Evolutionary conservation across 1,140 invertebrate species (phyloP).

Genomic region (Chionoecetes opilio): DNA sequence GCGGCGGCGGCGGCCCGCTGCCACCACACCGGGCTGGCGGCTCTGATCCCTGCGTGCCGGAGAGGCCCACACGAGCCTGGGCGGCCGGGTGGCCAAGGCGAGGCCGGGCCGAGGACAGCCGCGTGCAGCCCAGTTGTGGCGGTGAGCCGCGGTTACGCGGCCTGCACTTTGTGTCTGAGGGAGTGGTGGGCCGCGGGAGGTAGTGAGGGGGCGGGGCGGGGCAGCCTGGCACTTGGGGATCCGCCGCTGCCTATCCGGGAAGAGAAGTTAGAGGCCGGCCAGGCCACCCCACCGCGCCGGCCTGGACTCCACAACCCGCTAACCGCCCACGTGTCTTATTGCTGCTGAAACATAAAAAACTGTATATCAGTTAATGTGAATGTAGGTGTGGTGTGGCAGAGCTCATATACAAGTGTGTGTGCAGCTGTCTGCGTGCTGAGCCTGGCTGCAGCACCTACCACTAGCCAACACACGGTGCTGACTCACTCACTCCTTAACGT

Average conservation of each 20-base stretch:
- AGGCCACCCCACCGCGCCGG: slow-evolving; percentile 75
- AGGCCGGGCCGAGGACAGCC: slow-evolving; percentile 64
- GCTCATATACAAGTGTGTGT: slow-evolving; percentile 41
- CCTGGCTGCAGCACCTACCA: neutral
- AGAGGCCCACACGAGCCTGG: slow-evolving; percentile 67
- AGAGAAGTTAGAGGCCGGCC: slow-evolving; percentile 63
- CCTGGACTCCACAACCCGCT: slow-evolving; percentile 73
- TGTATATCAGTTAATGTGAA: slow-evolving; percentile 47
- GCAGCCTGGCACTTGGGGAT: slow-evolving; percentile 68
- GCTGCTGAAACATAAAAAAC: slow-evolving; percentile 73
- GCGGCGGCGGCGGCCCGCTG: slow-evolving; percentile 74
- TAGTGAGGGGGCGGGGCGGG: slow-evolving; percentile 76
- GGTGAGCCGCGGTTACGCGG: slow-evolving; percentile 73
- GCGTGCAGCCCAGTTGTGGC: slow-evolving; percentile 72
- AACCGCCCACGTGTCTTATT: slow-evolving; percentile 79
- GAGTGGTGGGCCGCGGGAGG: slow-evolving; percentile 77
- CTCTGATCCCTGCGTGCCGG: slow-evolving; percentile 70
- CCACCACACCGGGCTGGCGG: slow-evolving; percentile 74
- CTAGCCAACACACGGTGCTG: neutral
- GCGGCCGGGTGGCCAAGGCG: slow-evolving; percentile 48
- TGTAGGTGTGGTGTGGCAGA: neutral
- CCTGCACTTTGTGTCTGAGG: slow-evolving; percentile 75
- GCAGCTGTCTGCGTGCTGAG: slow-evolving; percentile 47
- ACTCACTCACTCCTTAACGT: neutral
- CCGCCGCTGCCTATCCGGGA: slow-evolving; percentile 62